Percentiles rank a stretch among this genome's conserved stretches.
These are phyloP conservation scores for Drosophila anceps DNA, from an alignment of 2,888 invertebrate species.

Conservation along the genomic window DNA sequence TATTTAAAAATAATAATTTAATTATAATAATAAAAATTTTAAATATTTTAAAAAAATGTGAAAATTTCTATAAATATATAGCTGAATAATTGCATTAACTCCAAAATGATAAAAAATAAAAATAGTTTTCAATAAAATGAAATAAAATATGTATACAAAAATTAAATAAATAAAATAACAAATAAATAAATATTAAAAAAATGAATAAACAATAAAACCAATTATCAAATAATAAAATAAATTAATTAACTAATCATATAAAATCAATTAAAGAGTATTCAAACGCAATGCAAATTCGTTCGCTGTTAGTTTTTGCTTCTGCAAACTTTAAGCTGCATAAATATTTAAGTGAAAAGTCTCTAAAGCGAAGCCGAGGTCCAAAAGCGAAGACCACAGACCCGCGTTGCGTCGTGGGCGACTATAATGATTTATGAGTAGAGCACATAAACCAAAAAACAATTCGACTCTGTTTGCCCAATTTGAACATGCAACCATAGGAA, in stretches of 20 bases:
- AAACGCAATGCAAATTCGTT: neutral
- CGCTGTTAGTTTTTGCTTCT: neutral
- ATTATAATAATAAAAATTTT: too few species aligned
- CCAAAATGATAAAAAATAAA: too few species aligned
- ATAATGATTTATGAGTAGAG: slow-evolving; percentile 33
- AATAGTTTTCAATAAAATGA: too few species aligned
- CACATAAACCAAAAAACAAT: slow-evolving; percentile 26
- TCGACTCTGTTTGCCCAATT: slow-evolving; percentile 3
- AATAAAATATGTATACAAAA: too few species aligned
- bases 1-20: too few species aligned
- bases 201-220: neutral
- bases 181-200: neutral
- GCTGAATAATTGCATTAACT: too few species aligned
- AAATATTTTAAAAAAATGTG: neutral
- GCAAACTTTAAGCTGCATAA: slow-evolving; percentile 14
- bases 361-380: slow-evolving; percentile 3
- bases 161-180: too few species aligned
- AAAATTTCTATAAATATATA: too few species aligned
- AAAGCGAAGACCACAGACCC: neutral
- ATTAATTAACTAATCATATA: neutral
- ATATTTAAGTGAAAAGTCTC: slow-evolving; percentile 22
- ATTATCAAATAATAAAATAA: neutral
- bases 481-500: neutral
- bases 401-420: neutral
- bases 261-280: neutral